These are phyloP conservation scores for Pardalotus punctatus DNA, from an alignment of 2,113 vertebrate species.

Conservation along the genomic window DNA sequence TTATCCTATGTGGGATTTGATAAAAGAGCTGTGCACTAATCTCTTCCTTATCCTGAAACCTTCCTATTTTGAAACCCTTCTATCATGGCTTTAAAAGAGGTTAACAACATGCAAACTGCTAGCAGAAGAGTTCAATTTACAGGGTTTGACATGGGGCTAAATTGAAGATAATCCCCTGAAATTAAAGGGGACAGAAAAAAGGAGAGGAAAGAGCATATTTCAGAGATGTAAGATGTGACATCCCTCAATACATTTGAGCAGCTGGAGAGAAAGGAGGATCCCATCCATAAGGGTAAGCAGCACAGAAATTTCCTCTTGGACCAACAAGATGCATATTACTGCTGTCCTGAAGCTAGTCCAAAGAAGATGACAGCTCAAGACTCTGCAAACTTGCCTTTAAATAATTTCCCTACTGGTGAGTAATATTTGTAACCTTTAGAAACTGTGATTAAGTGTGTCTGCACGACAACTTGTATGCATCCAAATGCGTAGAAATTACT, in stretches of 20 bases:
- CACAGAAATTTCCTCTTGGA: background rate
- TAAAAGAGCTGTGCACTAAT: background rate
- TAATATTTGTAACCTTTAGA: constrained; percentile 1
- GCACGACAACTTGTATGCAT: background rate
- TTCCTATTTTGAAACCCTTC: background rate
- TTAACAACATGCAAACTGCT: background rate
- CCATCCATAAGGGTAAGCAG: background rate
- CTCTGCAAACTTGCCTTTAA: background rate
- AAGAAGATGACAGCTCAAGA: background rate
- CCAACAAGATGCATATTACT: background rate
- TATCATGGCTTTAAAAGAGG: background rate
- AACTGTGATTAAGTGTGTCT: background rate
- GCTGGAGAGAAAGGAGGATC: background rate
- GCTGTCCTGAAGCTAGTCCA: background rate
- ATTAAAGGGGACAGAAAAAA: background rate
- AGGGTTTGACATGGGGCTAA: background rate
- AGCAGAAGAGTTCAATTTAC: background rate
- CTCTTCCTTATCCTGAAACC: background rate
- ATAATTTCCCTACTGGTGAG: background rate
- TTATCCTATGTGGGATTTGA: background rate
- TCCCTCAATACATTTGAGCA: background rate
- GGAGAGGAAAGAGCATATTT: background rate
- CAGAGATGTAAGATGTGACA: background rate
- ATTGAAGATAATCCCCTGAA: background rate
- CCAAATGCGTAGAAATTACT: background rate